Evolutionary conservation across 1,140 invertebrate species (phyloP), one percentile per base, ranked within the genome.

Genomic region (Mizuhopecten yessoensis): DNA sequence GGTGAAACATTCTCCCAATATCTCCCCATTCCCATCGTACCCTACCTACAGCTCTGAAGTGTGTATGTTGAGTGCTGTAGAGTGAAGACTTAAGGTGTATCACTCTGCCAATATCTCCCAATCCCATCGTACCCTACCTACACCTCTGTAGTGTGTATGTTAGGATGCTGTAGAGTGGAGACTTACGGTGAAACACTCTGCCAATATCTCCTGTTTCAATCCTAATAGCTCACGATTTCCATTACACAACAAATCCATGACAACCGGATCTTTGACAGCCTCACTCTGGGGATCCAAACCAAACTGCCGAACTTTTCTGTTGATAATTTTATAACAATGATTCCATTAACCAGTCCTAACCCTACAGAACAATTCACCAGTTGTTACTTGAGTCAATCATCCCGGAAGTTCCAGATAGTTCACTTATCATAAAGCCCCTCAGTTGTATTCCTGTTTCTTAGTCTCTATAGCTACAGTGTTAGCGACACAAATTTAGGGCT

Each of bases 161-260:
- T 13, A n/a, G n/a, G n/a, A 39, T 39, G 36, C 36, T 5, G 5
- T 13, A 39, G 13, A 39, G 36, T 7, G 5, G 36, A 39, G 36
- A 7, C 13, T 39, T 5, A 7, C n/a, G 57, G n/a, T 75, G 15
- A 29, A 75, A 5, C 0, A 5, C 9, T n/a, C 57, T 75, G n/a
- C n/a, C 57, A 75, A 75, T 75, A 75, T 75, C 57, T 75, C n/a
- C 2, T 11, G 11, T 75, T 75, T 29, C 57, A 0, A 29, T 75
- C 57, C 57, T 75, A 75, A 75, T 9, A 75, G 57, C 57, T 75
- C 57, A 75, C 57, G 57, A 75, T 75, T 75, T 75, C n/a, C 57
- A 75, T 75, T 75, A 75, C 57, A 75, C 1, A 17, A 75, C 57
- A 75, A 29, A 75, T 75, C 57, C 57, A 75, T 13, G 57, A 75